Base-by-base conservation (phyloP, 2,797 vertebrate genomes). In the Cyclura pinguis region DNA sequence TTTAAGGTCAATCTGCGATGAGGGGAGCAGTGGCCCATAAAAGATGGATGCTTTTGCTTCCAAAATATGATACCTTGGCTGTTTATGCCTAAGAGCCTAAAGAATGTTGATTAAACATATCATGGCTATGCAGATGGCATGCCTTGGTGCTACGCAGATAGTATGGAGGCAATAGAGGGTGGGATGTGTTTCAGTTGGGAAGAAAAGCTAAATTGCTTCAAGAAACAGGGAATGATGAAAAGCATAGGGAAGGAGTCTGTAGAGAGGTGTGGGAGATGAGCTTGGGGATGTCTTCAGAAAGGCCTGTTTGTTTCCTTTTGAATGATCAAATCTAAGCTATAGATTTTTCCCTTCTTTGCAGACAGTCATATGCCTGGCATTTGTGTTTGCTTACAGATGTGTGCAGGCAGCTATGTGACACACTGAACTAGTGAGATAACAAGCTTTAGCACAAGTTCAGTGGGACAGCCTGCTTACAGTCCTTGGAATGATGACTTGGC, bases 21-120 rank as follows among this genome's bases (percentile, higher is more conserved):
- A 27, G 80, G 64, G 88, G 80, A 86, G 84, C 18, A 14, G 24
- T 29, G 76, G 24, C 47, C 35, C 59, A 47, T 80, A 47, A 80
- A 42, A 80, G 78, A 90, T 47, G 0, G 84, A 72, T 73, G 9
- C 3, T 89, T 47, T 80, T 24, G 57, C 78, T 76, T 81, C 69
- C 59, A n/a, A 74, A 82, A 64, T n/a, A 24, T 90, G 77, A 73
- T 73, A 74, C 13, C 6, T 55, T 57, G 52, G 57, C 88, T 76
- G 24, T 62, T 86, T 87, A 80, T 76, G 16, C 35, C 76, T 76
- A 59, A 82, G 73, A 92, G 69, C 42, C 83, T 52, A 80, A 88
- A 88, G 69, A 77, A 88, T 57, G 32, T 13, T 50, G 57, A 77
- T 47, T 64, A 80, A 81, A 89, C n/a, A 32, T 55, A 42, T 35